Evolutionary conservation across 2,888 invertebrate species (phyloP).

Genomic region (Latrodectus hesperus): DNA sequence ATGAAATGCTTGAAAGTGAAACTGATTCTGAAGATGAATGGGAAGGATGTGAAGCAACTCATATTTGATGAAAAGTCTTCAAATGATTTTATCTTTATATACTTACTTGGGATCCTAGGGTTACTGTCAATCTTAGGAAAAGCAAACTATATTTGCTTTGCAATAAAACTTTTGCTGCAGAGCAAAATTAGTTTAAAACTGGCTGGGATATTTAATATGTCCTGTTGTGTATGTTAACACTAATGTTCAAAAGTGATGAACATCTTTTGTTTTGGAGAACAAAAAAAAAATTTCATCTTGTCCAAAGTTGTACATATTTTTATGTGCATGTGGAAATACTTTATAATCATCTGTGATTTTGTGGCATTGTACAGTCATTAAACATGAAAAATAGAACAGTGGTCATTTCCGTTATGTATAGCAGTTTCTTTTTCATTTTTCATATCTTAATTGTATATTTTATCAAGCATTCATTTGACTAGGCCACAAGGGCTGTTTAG

Average conservation of each 20-base stretch:
- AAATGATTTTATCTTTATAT: slow-evolving; percentile 43
- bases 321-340: slow-evolving; percentile 15
- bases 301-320: slow-evolving; percentile 50
- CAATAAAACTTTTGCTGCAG: no score
- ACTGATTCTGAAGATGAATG: slow-evolving; percentile 65
- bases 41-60: slow-evolving; percentile 64
- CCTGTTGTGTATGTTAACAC: not conserved
- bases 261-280: not conserved
- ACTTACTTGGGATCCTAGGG: not conserved
- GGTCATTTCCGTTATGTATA: slow-evolving; percentile 28
- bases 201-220: no score
- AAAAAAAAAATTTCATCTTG: slow-evolving; percentile 16
- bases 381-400: slow-evolving; percentile 29
- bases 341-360: slow-evolving; percentile 63
- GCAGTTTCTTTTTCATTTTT: slow-evolving; percentile 31
- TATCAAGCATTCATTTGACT: slow-evolving; percentile 31
- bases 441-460: slow-evolving; percentile 26
- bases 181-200: no score
- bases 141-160: no score
- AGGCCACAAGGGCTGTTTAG: slow-evolving; percentile 40
- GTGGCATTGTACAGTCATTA: slow-evolving; percentile 57
- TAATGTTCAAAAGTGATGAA: slow-evolving; percentile 4
- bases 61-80: slow-evolving; percentile 51
- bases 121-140: not conserved
- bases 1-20: slow-evolving; percentile 67